phyloP scores from a whole-genome alignment of 2,888 invertebrate genomes.

The Lepidonotus clava region DNA sequence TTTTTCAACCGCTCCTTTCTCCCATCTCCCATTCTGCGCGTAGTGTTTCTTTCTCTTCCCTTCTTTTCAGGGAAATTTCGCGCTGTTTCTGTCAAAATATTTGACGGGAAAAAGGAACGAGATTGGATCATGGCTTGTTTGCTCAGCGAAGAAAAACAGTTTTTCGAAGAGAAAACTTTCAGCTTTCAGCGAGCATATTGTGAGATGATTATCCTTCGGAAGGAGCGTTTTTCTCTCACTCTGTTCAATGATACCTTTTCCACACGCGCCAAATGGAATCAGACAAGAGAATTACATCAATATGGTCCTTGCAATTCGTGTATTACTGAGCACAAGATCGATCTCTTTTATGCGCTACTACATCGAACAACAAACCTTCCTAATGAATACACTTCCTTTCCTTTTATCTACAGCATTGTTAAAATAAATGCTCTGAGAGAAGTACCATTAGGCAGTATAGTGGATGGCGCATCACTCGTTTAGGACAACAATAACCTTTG shows the following conservation, averaged over 20 bases:
- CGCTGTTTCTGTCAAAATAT: slow-evolving; percentile 35
- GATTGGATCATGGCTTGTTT: slow-evolving; percentile 42
- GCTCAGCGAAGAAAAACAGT: slow-evolving; percentile 1
- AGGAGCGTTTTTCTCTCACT: not conserved
- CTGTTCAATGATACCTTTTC: not conserved
- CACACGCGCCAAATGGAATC: not conserved
- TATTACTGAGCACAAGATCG: too few species aligned
- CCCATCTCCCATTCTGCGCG: not conserved
- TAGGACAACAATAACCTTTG: too few species aligned
- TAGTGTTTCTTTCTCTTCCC: not conserved
- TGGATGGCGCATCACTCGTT: too few species aligned
- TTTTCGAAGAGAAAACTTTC: not conserved
- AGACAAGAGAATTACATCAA: not conserved
- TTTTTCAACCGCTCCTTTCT: too few species aligned
- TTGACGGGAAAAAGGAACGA: not conserved
- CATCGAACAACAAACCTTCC: too few species aligned
- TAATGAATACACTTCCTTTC: too few species aligned
- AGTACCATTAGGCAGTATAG: too few species aligned
- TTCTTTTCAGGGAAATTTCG: not conserved
- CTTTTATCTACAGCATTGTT: too few species aligned
- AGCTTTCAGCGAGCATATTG: slow-evolving; percentile 33
- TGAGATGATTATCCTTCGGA: not conserved
- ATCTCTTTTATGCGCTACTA: too few species aligned
- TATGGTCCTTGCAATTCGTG: too few species aligned
- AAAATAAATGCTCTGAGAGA: too few species aligned